Conservation (phyloP, 2,797 vertebrate genomes). For the Pagetopsis macropterus region DNA sequence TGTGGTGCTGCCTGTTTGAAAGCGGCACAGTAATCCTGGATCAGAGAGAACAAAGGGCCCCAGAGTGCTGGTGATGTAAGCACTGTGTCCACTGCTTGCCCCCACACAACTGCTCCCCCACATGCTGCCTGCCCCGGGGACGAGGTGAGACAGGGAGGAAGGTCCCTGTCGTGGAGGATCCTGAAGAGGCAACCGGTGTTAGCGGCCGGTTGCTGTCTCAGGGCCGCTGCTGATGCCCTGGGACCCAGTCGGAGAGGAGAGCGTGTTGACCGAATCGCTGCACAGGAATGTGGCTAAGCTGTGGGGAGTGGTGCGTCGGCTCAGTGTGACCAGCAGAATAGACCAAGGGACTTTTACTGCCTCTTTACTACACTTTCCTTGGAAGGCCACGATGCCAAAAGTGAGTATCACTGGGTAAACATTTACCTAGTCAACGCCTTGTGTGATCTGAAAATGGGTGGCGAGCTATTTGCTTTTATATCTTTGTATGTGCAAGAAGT, state of each 20-base stretch:
- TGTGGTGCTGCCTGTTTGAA: constrained; percentile 68
- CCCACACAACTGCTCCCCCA: constrained; percentile 40
- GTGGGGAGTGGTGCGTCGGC: constrained; percentile 46
- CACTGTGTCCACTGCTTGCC: constrained; percentile 58
- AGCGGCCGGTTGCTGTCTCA: constrained; percentile 26
- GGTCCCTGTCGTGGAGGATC: constrained; percentile 21
- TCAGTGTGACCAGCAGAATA: constrained; percentile 49
- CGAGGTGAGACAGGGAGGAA: constrained; percentile 37
- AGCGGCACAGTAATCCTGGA: constrained; percentile 80
- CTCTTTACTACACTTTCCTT: background rate
- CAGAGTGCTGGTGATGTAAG: constrained; percentile 74
- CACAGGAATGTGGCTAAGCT: constrained; percentile 68
- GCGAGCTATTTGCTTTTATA: constrained; percentile 40
- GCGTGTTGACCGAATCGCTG: constrained; percentile 30
- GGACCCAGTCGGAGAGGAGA: constrained; percentile 40
- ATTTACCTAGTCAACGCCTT: constrained; percentile 76
- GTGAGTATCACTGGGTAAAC: constrained; percentile 77
- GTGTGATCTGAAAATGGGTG: constrained; percentile 47
- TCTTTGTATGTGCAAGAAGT: constrained; percentile 16
- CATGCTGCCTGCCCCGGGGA: constrained; percentile 38
- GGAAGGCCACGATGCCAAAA: constrained; percentile 53
- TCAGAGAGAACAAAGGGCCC: constrained; percentile 78
- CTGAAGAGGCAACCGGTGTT: constrained; percentile 19
- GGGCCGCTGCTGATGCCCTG: constrained; percentile 37
- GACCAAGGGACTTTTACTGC: constrained; percentile 30